Conservation (phyloP, 2,113 vertebrate genomes). For the Ophiodon elongatus region DNA sequence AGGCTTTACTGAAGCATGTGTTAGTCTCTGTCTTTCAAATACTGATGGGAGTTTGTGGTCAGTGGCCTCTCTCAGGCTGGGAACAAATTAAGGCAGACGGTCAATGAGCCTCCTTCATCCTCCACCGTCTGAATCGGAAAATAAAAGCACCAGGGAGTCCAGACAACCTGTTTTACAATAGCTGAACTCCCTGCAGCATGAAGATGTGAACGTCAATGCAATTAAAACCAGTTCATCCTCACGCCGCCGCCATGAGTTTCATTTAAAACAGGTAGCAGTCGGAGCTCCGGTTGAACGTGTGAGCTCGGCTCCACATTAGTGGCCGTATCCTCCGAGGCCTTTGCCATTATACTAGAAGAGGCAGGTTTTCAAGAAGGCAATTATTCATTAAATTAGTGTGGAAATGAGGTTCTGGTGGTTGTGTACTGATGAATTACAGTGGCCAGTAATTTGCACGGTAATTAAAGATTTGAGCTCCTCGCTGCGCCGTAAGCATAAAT, state of each 20-base stretch:
- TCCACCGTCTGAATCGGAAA: neutral
- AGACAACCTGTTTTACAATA: constrained; percentile 42
- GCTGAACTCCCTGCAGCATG: constrained; percentile 57
- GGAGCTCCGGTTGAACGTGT: constrained; percentile 70
- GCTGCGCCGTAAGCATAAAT: constrained; percentile 78
- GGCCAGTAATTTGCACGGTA: constrained; percentile 84
- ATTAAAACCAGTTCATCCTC: constrained; percentile 38
- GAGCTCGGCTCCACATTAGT: constrained; percentile 69
- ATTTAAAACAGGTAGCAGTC: constrained; percentile 26
- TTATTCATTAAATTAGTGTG: constrained; percentile 88
- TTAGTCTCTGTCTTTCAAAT: constrained; percentile 15
- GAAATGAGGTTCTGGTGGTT: constrained; percentile 87
- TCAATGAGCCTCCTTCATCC: constrained; percentile 31
- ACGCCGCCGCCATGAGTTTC: constrained; percentile 59
- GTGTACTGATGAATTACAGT: constrained; percentile 86
- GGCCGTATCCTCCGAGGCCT: constrained; percentile 81
- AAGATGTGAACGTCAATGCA: constrained; percentile 51
- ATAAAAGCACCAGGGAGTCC: constrained; percentile 32
- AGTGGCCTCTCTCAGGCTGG: constrained; percentile 9
- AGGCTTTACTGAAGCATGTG: constrained; percentile 9
- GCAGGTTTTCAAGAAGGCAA: constrained; percentile 86
- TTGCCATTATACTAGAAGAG: constrained; percentile 79
- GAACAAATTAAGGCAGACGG: constrained; percentile 44
- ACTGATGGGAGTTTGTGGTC: constrained; percentile 42
- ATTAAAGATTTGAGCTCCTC: constrained; percentile 86